Percentiles rank a stretch among this genome's conserved stretches.
These are phyloP conservation scores for Rousettus leschenaultii DNA, from an alignment of 2,113 vertebrate species.

Conservation along the genomic window DNA sequence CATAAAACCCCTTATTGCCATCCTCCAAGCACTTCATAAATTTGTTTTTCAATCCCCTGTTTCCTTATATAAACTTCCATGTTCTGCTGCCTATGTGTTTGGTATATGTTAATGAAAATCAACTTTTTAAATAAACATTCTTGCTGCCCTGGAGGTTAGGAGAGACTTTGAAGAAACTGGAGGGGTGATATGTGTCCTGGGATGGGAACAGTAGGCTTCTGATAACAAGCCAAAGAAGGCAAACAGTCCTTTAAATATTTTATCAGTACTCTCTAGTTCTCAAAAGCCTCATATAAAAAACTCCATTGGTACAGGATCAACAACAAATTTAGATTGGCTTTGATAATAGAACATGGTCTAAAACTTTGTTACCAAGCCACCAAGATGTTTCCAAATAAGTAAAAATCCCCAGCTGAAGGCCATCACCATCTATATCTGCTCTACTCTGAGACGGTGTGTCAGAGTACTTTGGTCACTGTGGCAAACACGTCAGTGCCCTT, in stretches of 20 bases:
- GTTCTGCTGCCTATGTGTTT: background rate
- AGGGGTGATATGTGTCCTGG: background rate
- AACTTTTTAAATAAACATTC: background rate
- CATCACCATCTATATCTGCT: background rate
- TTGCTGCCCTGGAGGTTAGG: background rate
- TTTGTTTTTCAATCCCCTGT: background rate
- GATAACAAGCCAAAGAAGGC: background rate
- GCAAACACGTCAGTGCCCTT: no score
- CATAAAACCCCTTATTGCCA: background rate
- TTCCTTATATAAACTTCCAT: background rate
- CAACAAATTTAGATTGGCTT: background rate
- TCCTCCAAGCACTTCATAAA: background rate
- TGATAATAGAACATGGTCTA: background rate
- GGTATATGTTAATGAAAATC: background rate
- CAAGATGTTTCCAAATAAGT: background rate
- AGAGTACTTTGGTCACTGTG: background rate
- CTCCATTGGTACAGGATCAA: background rate
- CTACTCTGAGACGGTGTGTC: accelerated
- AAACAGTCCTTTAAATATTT: background rate
- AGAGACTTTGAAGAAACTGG: background rate
- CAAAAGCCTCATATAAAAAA: background rate
- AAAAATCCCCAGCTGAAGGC: background rate
- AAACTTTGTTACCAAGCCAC: background rate
- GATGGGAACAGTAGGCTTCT: background rate
- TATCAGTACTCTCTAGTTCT: background rate